phyloP scores from a whole-genome alignment of 2,888 invertebrate genomes.

The Orgyia antiqua region DNA sequence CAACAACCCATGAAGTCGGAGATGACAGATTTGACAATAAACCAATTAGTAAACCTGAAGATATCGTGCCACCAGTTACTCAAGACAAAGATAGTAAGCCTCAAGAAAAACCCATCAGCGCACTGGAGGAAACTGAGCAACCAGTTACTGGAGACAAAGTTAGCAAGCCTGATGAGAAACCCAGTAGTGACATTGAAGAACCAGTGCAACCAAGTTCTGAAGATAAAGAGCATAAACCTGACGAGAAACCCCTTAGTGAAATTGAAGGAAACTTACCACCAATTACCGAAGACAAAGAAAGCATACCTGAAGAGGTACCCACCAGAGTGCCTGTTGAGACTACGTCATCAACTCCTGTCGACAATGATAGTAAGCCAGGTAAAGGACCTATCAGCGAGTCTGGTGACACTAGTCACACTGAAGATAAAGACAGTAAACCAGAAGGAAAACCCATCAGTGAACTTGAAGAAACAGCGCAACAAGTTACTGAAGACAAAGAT shows the following conservation, averaged over 20 bases:
- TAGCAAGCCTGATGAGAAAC: neutral
- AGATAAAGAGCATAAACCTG: neutral
- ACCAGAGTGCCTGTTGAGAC: neutral
- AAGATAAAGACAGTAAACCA: neutral
- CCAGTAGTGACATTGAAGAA: neutral
- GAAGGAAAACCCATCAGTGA: slow-evolving; percentile 1
- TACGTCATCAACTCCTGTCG: neutral
- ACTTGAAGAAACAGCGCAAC: neutral
- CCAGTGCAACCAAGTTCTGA: neutral
- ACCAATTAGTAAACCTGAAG: neutral
- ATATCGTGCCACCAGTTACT: neutral
- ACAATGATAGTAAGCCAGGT: neutral
- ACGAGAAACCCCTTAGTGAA: neutral
- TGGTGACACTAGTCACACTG: slow-evolving; percentile 4
- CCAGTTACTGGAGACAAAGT: neutral
- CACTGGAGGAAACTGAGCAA: neutral
- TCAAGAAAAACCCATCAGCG: slow-evolving; percentile 1
- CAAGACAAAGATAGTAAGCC: slow-evolving; percentile 1
- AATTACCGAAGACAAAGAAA: neutral
- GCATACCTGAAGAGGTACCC: neutral
- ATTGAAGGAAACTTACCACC: neutral
- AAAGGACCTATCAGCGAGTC: slow-evolving; percentile 6
- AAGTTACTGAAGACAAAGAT: neutral
- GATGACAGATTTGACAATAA: neutral
- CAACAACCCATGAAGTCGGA: neutral